Evolutionary conservation across 2,888 invertebrate species (phyloP), one percentile per base, ranked within the genome.

Genomic region (Drosophila mulleri): DNA sequence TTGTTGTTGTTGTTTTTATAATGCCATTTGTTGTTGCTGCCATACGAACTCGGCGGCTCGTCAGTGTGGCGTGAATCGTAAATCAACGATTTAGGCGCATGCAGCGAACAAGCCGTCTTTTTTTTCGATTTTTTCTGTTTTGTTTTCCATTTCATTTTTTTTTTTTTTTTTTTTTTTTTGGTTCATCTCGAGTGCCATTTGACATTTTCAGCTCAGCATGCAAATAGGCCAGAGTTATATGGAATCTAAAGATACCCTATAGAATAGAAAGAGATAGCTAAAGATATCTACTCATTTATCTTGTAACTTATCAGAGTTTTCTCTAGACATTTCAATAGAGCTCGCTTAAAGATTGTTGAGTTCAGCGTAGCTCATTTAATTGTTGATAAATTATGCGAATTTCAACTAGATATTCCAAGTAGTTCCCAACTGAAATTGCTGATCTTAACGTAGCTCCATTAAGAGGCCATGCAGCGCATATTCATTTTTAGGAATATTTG

Each of bases 41-140:
- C 52, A 67, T 69, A 60, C 66, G 73, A 74, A 82, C 82, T 79
- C 74, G 82, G 72, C 71, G 76, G 77, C 85, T 87, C 73, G 88
- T 86, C 85, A 86, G 80, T 83, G 85, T 88, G 86, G 85, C 86
- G 86, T 86, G 80, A 88, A 88, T 83, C 89, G 90, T 90, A 90
- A 90, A 90, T 90, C 90, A 90, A 90, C 84, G 90, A 90, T 88
- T 90, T 90, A 85, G 87, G 81, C 84, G 72, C 84, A 81, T 81
- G 78, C 84, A 87, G 78, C 80, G 74, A 71, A 72, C 64, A 71
- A 69, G 72, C 57, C 65, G 63, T 47, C 66, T 72, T 70, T 67
- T 23, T 26, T 26, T 26, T 72, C 41, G 16, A 41, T 69, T 64
- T 54, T 50, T 41, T 53, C 35, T 26, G 35, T 45, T 32, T 59